phyloP scores from a whole-genome alignment of 2,888 invertebrate genomes.

The Eristalinus aeneus region DNA sequence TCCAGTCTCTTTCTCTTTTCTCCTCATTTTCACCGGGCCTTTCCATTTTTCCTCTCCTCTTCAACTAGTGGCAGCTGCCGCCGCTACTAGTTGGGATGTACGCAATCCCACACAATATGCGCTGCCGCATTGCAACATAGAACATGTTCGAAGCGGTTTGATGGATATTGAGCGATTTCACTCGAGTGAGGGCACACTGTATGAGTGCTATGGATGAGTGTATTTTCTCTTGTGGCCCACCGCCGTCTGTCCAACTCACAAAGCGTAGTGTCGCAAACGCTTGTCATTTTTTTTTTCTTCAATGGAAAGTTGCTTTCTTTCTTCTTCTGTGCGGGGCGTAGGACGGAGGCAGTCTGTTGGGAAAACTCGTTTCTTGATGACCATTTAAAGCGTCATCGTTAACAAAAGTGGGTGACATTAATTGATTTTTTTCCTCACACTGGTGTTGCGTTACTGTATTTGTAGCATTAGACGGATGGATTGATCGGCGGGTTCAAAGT shows the following conservation, averaged over 20 bases:
- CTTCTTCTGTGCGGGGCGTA: background rate
- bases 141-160: conserved; percentile 43
- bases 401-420: conserved; percentile 52
- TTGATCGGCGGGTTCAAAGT: background rate
- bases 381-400: conserved; percentile 29
- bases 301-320: conserved; percentile 31
- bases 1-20: conserved; percentile 50
- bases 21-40: conserved; percentile 45
- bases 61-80: background rate
- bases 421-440: conserved; percentile 13
- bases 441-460: background rate
- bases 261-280: conserved; percentile 31
- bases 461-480: conserved; percentile 6
- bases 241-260: background rate
- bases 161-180: conserved; percentile 28
- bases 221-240: conserved; percentile 5
- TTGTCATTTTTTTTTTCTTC: conserved; percentile 11
- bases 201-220: conserved; percentile 30
- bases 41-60: conserved; percentile 35
- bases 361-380: background rate
- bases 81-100: background rate
- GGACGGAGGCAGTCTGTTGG: background rate
- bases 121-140: conserved; percentile 42
- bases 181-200: background rate
- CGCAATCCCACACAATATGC: conserved; percentile 14